Percentiles rank a stretch among this genome's conserved stretches.
Conservation (phyloP, 30 jellyfish, hydroid and myxozoan species). For the Hydra vulgaris region DNA sequence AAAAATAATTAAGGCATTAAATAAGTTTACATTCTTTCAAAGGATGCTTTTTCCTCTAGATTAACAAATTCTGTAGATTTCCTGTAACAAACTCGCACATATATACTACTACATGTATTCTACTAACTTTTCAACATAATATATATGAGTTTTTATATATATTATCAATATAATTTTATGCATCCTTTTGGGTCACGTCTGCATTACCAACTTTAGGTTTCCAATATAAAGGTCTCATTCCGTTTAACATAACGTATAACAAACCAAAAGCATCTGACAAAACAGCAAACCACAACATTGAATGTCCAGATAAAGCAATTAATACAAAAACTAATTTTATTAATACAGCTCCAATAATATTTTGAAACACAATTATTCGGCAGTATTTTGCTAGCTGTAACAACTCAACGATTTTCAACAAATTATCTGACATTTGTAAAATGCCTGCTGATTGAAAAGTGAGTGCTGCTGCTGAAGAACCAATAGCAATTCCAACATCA, state of each 20-base stretch:
- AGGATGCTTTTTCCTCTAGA: too few relatives aligned
- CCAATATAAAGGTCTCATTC: constrained; percentile 61
- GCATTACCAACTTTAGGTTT: not conserved
- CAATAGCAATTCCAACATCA: constrained; percentile 94
- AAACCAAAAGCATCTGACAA: constrained; percentile 75
- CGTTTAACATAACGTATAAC: constrained; percentile 61
- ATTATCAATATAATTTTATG: too few relatives aligned
- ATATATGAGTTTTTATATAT: too few relatives aligned
- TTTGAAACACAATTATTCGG: constrained; percentile 51
- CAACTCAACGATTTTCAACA: constrained; percentile 47
- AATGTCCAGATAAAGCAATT: constrained; percentile 44
- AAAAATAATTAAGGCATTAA: too few relatives aligned
- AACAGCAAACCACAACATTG: constrained; percentile 66
- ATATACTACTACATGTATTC: too few relatives aligned
- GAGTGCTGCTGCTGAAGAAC: constrained; percentile 83
- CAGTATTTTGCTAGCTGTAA: constrained; percentile 44
- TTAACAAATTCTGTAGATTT: too few relatives aligned
- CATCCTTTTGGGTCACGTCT: too few relatives aligned
- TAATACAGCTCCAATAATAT: constrained; percentile 37
- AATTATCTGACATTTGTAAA: constrained; percentile 71
- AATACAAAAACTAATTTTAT: constrained; percentile 47
- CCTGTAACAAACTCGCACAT: too few relatives aligned
- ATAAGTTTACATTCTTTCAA: too few relatives aligned
- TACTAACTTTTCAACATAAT: too few relatives aligned
- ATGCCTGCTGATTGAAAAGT: constrained; percentile 88